Evolutionary conservation across 1,140 invertebrate species (phyloP).

Genomic region (Drosophila sp.): DNA sequence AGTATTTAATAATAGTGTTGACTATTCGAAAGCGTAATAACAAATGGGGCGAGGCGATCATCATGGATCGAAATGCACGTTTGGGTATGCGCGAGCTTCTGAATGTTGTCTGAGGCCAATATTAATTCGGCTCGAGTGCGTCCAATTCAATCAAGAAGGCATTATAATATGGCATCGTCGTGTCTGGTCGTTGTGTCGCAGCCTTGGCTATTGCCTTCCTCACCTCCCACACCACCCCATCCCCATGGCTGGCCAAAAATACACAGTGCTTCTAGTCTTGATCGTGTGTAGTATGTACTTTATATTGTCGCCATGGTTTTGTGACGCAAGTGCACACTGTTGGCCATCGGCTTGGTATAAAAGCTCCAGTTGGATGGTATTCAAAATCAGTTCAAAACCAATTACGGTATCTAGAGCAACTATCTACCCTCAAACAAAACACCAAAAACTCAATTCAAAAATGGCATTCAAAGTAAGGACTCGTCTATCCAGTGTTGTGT

Average conservation of each 20-base stretch:
- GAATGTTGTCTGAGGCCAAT: constrained; percentile 73
- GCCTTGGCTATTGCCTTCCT: constrained; percentile 43
- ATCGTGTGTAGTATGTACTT: constrained; percentile 55
- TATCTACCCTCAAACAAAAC: constrained; percentile 36
- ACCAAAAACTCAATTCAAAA: constrained; percentile 38
- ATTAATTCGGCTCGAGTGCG: constrained; percentile 72
- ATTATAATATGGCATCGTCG: constrained; percentile 53
- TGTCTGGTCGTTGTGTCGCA: constrained; percentile 32
- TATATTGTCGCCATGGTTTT: constrained; percentile 62
- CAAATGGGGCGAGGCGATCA: constrained; percentile 55
- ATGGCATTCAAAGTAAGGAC: constrained; percentile 82
- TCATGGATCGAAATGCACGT: constrained; percentile 54
- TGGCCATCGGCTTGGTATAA: constrained; percentile 70
- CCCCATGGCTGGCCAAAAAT: background rate
- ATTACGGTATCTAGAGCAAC: constrained; percentile 82
- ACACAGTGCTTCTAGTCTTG: constrained; percentile 66
- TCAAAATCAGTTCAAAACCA: constrained; percentile 80
- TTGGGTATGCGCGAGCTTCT: constrained; percentile 63
- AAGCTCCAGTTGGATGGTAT: constrained; percentile 67
- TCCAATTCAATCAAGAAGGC: constrained; percentile 77
- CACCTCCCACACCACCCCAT: background rate
- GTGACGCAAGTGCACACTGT: constrained; percentile 74
- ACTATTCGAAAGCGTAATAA: constrained; percentile 71
- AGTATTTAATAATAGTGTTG: constrained; percentile 12
- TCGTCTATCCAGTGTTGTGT: background rate